Evolutionary conservation across 37 sponge, comb jelly and placozoan species (phyloP).

Genomic region (Axinella damicornis): DNA sequence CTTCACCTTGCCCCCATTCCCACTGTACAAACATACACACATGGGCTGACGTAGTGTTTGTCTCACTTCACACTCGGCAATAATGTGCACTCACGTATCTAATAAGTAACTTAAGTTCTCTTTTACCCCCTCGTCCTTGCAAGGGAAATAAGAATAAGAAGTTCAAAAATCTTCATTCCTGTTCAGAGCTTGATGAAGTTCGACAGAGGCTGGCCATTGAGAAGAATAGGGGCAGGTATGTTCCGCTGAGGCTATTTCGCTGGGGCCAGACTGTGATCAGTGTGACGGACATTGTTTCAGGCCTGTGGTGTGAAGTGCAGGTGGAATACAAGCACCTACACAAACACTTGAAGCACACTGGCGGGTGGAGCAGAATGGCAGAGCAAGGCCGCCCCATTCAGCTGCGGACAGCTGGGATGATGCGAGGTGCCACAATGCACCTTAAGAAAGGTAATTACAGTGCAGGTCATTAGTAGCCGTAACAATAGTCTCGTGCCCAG

Average conservation of each 20-base stretch:
- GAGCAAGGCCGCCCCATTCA: slow-evolving; percentile 20
- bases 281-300: slow-evolving; percentile 37
- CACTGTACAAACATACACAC: too few species aligned
- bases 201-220: slow-evolving; percentile 7
- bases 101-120: too few species aligned
- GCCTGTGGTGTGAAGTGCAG: slow-evolving; percentile 69
- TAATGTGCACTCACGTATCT: too few species aligned
- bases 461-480: too few species aligned
- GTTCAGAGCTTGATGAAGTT: slow-evolving; percentile 49
- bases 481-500: too few species aligned
- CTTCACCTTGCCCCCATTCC: too few species aligned
- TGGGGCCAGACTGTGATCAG: slow-evolving; percentile 10
- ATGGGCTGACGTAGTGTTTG: too few species aligned
- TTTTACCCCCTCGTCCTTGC: too few species aligned
- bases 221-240: slow-evolving; percentile 25
- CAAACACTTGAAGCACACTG: slow-evolving; percentile 32
- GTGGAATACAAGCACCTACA: slow-evolving; percentile 65
- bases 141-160: too few species aligned
- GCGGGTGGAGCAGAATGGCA: slow-evolving; percentile 39
- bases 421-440: slow-evolving; percentile 37
- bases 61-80: too few species aligned
- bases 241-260: slow-evolving; percentile 27
- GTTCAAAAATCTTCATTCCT: too few species aligned
- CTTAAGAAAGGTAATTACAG: slow-evolving; percentile 58
- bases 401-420: slow-evolving; percentile 44